Evolutionary conservation across 2,888 invertebrate genomes (phyloP), one percentile per base, ranked within the genome.

Genomic region (Archips xylosteana): DNA sequence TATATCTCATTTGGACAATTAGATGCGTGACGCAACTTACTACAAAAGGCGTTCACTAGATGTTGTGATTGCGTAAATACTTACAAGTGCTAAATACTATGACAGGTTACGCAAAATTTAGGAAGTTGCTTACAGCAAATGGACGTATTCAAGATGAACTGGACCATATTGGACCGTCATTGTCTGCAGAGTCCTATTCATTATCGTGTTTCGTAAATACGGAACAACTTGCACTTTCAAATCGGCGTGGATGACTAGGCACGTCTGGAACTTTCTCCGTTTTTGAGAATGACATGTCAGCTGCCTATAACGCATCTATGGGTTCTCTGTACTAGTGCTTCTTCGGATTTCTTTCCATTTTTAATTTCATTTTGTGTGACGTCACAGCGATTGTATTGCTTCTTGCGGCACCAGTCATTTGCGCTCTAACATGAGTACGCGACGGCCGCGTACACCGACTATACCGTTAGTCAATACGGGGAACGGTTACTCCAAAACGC

Each of bases 211-310:
- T 78, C 71, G 77, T 76, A 80, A 79, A 79, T 76, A 80, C 76
- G 79, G 79, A 82, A 80, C 82, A 83, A 88, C 92, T 92, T 90
- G 82, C 89, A 89, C 92, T 92, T 92, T 92, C 92, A 85, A 90
- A 87, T 85, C 79, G 80, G 78, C 78, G 77, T 81, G 78, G 83
- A 84, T 87, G 87, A 87, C 85, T 85, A 83, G 83, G 82, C 85
- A 83, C 82, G 78, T 82, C 80, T 77, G 79, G 82, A 75, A 89
- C 91, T 92, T 92, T 92, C 91, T 87, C 88, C 76, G 71, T 76
- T 77, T 81, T 79, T 77, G 77, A 78, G 78, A 76, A 77, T 76
- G 81, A 84, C 85, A 84, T 85, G 82, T 83, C 83, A 82, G 74
- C 68, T 59, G 49, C 81, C 85, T 80, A 88, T 87, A 85, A 82